A percentile compares a stretch with the other conserved stretches of the same genome.
phyloP scores from a whole-genome alignment of 2,113 vertebrate species.

The Potamarius usumacintae region DNA sequence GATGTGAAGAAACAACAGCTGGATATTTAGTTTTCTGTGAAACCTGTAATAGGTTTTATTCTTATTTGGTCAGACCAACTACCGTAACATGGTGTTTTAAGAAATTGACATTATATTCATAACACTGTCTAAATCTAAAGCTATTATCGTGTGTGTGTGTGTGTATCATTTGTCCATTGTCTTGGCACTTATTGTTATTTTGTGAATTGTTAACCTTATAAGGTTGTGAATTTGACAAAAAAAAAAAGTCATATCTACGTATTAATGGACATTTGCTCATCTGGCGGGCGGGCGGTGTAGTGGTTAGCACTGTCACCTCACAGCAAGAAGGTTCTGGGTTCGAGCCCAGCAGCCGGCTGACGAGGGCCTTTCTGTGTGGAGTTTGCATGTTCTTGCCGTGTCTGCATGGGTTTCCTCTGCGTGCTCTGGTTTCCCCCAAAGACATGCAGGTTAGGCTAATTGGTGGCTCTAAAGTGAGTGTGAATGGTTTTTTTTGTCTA shows the following conservation, averaged over 20 bases:
- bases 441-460: no score
- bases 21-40: neutral
- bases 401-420: no score
- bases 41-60: neutral
- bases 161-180: neutral
- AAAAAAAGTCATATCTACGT: neutral
- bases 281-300: no score
- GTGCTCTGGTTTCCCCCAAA: no score
- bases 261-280: neutral
- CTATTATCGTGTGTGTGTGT: neutral
- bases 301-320: no score
- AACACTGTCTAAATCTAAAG: neutral
- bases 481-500: no score
- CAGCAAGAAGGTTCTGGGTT: no score
- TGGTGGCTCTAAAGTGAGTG: no score
- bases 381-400: no score
- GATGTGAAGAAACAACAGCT: neutral
- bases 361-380: no score
- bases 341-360: no score
- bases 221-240: neutral
- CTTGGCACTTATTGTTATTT: neutral
- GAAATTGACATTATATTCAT: neutral
- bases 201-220: neutral
- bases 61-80: neutral
- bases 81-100: neutral